A percentile compares a stretch with the other conserved stretches of the same genome.
phyloP scores from a whole-genome alignment of 2,113 vertebrate species.

The Lipotes vexillifer region DNA sequence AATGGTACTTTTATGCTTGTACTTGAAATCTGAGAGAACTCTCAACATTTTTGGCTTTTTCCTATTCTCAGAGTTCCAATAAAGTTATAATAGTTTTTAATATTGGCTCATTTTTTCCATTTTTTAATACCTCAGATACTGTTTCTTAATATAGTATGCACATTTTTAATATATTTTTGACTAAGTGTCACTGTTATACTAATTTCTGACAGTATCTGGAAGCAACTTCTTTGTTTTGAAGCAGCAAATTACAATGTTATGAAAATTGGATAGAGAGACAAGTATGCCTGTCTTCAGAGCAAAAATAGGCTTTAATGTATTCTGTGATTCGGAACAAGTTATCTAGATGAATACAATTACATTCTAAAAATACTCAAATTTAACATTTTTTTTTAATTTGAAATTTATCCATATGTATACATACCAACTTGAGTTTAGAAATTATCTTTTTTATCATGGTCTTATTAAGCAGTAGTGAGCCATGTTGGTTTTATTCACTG shows the following conservation, averaged over 20 bases:
- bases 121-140: neutral
- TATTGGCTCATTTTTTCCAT: constrained; percentile 30
- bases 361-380: constrained; percentile 42
- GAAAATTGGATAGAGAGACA: constrained; percentile 13
- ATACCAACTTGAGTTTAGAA: constrained; percentile 20
- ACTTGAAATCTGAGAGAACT: neutral
- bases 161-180: constrained; percentile 38
- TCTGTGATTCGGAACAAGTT: constrained; percentile 11
- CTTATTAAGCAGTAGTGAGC: neutral
- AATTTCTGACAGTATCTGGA: constrained; percentile 29
- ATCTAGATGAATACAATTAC: neutral
- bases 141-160: constrained; percentile 9
- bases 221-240: constrained; percentile 45
- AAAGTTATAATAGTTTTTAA: constrained; percentile 5
- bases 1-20: neutral
- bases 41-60: constrained; percentile 3
- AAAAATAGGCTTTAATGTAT: constrained; percentile 33
- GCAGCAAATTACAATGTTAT: constrained; percentile 50
- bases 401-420: neutral
- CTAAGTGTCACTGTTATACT: neutral
- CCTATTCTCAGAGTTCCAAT: constrained; percentile 3
- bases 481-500: neutral
- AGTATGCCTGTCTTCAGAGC: neutral
- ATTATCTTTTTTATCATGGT: neutral
- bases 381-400: constrained; percentile 12